A percentile compares a stretch with the other conserved stretches of the same genome.
Conservation (phyloP, 35 echinoderm and acorn worm genomes). For the Apostichopus parvimensis region DNA sequence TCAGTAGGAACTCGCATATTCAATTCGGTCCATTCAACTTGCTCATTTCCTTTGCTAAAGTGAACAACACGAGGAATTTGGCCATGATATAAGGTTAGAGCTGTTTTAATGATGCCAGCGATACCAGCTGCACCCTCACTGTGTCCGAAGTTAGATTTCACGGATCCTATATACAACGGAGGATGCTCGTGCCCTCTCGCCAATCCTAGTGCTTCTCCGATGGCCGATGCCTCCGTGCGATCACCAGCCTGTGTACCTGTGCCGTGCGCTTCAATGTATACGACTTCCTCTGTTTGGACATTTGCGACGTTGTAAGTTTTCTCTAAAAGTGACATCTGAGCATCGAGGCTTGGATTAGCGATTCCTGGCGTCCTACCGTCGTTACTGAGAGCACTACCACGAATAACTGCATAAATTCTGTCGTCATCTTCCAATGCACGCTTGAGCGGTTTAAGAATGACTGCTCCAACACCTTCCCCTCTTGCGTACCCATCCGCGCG, state of each 20-base stretch:
- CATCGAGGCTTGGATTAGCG: slow-evolving; percentile 91
- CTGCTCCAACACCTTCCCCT: slow-evolving; percentile 86
- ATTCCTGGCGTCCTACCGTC: slow-evolving; percentile 95
- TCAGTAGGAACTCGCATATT: slow-evolving; percentile 85
- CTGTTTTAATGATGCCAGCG: slow-evolving; percentile 88
- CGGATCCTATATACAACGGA: slow-evolving; percentile 82
- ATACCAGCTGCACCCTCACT: slow-evolving; percentile 87
- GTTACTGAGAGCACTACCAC: slow-evolving; percentile 85
- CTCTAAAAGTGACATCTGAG: slow-evolving; percentile 80
- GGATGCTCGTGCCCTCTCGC: slow-evolving; percentile 77
- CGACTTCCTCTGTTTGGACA: slow-evolving; percentile 69
- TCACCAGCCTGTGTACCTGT: slow-evolving; percentile 96
- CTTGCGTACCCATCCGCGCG: slow-evolving; percentile 91
- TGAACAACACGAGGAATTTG: slow-evolving; percentile 95
- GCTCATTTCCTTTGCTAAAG: slow-evolving; percentile 87
- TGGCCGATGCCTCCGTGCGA: slow-evolving; percentile 85
- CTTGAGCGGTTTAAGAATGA: slow-evolving; percentile 85
- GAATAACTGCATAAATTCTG: slow-evolving; percentile 84
- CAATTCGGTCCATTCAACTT: slow-evolving; percentile 74
- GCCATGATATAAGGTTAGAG: slow-evolving; percentile 74
- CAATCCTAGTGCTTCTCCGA: slow-evolving; percentile 85
- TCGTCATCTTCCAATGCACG: slow-evolving; percentile 90
- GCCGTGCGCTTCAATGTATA: slow-evolving; percentile 87
- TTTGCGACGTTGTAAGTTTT: slow-evolving; percentile 75
- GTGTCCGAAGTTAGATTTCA: slow-evolving; percentile 96